Base-by-base conservation (phyloP, 2,888 invertebrate species). In the Heteromurus nitidus region DNA sequence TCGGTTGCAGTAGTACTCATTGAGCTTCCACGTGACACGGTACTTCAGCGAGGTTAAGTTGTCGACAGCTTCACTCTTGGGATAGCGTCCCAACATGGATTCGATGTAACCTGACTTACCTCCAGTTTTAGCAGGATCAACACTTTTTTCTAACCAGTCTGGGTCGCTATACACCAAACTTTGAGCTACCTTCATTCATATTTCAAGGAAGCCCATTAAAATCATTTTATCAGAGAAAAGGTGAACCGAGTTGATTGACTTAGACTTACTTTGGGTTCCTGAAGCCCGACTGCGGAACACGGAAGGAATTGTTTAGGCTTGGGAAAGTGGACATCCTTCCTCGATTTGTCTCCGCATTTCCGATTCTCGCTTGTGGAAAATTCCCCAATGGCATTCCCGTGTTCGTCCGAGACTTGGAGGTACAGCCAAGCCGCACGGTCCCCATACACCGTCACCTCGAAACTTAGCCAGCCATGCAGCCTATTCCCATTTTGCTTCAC, bases 381-480 rank as follows among this genome's bases (percentile, higher is more conserved):
- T n/a, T 76, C 67, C 1, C 75, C 75, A 16, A 75, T 44, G 3
- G 75, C 75, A 20, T 75, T 75, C 18, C 26, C 42, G 9, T 16
- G 2, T 42, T 75, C 75, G 26, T 75, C 75, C 9, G 60, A 1
- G 18, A 75, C 22, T 28, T 75, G 75, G 11, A 75, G 13, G 20
- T 67, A 75, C 2, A 75, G n/a, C 2, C 9, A 11, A n/a, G 11
- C 3, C 16, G 50, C 28, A 13, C 42, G 9, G 16, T 65, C 75
- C 0, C 30, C 11, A 42, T 11, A 1, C 65, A n/a, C 44, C 28
- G 28, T 22, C 3, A 75, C 20, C 30, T 75, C 75, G 3, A 75
- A 9, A 24, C 60, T 44, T 2, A 75, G 42, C 67, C 75, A 67
- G 0, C 75, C 75, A 3, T 36, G 18, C 16, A 75, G 36, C 24